phyloP scores from a whole-genome alignment of 1,140 invertebrate genomes.

The Tachypleus tridentatus region DNA sequence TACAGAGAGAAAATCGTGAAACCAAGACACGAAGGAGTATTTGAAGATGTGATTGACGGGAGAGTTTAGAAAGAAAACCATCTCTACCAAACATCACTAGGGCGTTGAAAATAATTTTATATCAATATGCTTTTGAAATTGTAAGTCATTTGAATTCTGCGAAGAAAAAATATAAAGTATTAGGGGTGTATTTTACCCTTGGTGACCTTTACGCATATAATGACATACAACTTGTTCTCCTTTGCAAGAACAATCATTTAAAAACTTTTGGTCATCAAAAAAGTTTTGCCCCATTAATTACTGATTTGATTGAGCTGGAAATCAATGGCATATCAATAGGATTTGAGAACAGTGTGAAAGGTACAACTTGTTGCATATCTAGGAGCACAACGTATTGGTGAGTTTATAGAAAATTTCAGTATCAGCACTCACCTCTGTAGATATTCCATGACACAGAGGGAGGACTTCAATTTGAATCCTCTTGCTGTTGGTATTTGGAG shows the following conservation, averaged over 20 bases:
- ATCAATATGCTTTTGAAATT: slow-evolving; percentile 5
- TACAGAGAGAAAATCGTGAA: too few species aligned
- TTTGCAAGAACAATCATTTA: background rate
- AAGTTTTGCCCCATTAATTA: background rate
- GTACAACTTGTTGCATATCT: background rate
- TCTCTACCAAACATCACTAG: too few species aligned
- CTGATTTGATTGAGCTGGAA: slow-evolving; percentile 2
- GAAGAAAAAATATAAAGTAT: slow-evolving; percentile 1
- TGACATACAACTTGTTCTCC: background rate
- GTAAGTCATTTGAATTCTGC: background rate
- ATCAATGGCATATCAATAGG: background rate
- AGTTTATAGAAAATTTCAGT: slow-evolving; percentile 1
- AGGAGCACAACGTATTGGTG: slow-evolving; percentile 3
- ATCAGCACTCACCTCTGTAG: too few species aligned
- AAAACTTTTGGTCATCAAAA: slow-evolving; percentile 1
- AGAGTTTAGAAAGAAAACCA: too few species aligned
- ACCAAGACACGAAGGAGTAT: too few species aligned
- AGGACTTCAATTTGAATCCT: too few species aligned
- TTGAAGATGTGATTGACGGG: too few species aligned
- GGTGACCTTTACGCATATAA: background rate
- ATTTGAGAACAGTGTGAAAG: background rate
- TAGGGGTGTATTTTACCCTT: background rate
- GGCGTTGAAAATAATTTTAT: background rate
- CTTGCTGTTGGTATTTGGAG: too few species aligned
- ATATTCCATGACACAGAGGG: too few species aligned